Evolutionary conservation across 2,113 vertebrate genomes (phyloP), one percentile per base, ranked within the genome.

Genomic region (Pleuronectes platessa): DNA sequence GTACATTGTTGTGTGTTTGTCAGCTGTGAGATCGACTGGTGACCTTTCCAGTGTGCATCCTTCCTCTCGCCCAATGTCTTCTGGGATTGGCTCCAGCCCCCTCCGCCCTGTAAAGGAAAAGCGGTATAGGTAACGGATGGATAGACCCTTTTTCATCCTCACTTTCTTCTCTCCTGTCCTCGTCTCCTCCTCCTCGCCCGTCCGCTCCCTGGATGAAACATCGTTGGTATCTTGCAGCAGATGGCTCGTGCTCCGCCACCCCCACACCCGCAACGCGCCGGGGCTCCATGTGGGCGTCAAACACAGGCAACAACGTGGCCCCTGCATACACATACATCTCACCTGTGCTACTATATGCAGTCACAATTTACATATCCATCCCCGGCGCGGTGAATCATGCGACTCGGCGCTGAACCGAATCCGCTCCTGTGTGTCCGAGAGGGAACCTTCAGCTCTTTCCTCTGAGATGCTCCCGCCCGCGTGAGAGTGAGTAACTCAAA

Each of bases 211-310:
- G 5, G 77, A 70, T 65, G 27, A 69, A 79, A 67, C 74, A 51
- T 40, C n/a, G 62, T 53, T 47, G 77, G 59, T 65, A 40, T 61
- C 68, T 40, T 68, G 76, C 79, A 71, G 80, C 89, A 90, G 84
- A 88, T 90, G 82, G 86, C 80, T 53, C 9, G 68, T 8, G 75
- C 42, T 71, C 76, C 63, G 60, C 75, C 81, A 72, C 76, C 79
- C 80, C 83, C 75, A 68, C 77, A 79, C 82, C 86, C 75, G 83
- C 69, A 77, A 74, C 81, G 66, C 77, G 74, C 82, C 1, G 72
- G 79, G 77, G 69, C 68, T 31, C 49, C 26, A 21, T n/a, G 88
- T 84, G 76, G 86, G 82, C 61, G 88, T 74, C 27, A 60, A 79
- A 82, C 68, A 68, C 61, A 51, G 64, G 76, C 74, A 58, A 59